Percentiles rank a stretch among this genome's conserved stretches.
Evolutionary conservation across 2,888 invertebrate genomes (phyloP).

Genomic region (Drosophila rubida): DNA sequence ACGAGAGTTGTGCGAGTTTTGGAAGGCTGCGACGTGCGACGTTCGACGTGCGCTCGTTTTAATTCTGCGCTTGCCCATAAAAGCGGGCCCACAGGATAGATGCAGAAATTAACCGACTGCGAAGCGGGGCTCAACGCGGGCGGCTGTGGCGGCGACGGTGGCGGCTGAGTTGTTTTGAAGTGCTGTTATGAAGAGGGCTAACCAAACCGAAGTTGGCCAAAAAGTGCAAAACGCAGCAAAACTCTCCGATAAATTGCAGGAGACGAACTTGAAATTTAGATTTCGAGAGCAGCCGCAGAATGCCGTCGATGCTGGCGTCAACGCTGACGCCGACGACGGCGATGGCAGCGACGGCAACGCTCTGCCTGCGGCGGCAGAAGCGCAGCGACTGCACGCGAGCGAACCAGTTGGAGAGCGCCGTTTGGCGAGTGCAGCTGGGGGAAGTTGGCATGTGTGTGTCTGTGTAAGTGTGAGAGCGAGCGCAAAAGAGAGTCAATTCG

Average conservation of each 20-base stretch:
- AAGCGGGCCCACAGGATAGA: constrained; percentile 50
- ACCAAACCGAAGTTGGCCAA: constrained; percentile 47
- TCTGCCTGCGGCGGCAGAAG: constrained; percentile 9
- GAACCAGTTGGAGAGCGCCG: constrained; percentile 43
- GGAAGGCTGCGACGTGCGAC: constrained; percentile 44
- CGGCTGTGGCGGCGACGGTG: background rate
- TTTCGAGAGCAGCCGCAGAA: constrained; percentile 72
- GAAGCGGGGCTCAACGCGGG: background rate
- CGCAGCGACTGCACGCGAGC: constrained; percentile 42
- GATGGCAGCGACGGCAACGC: background rate
- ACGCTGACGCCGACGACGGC: constrained; percentile 18
- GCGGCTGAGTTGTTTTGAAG: constrained; percentile 40
- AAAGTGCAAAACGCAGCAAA: constrained; percentile 46
- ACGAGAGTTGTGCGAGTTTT: constrained; percentile 53
- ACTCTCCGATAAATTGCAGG: constrained; percentile 66
- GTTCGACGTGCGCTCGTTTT: constrained; percentile 44
- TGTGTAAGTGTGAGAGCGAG: constrained; percentile 28
- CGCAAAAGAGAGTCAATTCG: constrained; percentile 29
- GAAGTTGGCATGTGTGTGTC: constrained; percentile 52
- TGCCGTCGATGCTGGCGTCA: constrained; percentile 29
- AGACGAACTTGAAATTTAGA: constrained; percentile 82
- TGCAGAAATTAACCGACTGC: constrained; percentile 50
- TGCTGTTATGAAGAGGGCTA: constrained; percentile 61
- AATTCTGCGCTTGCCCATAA: constrained; percentile 60
- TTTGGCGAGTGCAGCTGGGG: constrained; percentile 44